Evolutionary conservation across 1,140 invertebrate species (phyloP).

Genomic region (Cryptotermes secundus): DNA sequence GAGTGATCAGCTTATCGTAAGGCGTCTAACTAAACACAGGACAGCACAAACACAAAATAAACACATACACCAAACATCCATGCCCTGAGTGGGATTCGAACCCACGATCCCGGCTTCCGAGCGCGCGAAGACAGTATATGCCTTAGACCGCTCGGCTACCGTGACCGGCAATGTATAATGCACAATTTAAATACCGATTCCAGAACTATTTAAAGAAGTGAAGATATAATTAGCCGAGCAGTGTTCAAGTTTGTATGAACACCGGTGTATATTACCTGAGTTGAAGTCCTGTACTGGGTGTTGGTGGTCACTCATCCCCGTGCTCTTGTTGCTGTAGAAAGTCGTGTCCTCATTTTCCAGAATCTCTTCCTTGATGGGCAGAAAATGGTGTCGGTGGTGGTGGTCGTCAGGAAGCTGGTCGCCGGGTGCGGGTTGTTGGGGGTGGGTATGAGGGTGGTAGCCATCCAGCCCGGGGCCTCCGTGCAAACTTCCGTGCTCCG

Average conservation of each 20-base stretch:
- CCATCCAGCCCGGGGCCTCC: background rate
- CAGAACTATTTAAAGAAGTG: too few relatives aligned
- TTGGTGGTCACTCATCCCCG: background rate
- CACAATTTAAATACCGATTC: too few relatives aligned
- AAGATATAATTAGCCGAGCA: background rate
- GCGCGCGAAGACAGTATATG: too few relatives aligned
- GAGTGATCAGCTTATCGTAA: too few relatives aligned
- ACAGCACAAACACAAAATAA: too few relatives aligned
- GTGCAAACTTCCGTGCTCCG: constrained; percentile 41
- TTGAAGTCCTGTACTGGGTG: background rate
- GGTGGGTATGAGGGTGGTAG: background rate
- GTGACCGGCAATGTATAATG: too few relatives aligned
- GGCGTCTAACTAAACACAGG: too few relatives aligned
- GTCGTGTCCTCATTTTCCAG: constrained; percentile 37
- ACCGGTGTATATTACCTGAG: background rate
- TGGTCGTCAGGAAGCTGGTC: constrained; percentile 5
- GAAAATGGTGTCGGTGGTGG: constrained; percentile 43
- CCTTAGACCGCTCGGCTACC: too few relatives aligned
- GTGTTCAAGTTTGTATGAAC: background rate
- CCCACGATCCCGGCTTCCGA: too few relatives aligned
- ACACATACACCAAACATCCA: too few relatives aligned
- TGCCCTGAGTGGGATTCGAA: too few relatives aligned
- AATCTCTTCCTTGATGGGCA: constrained; percentile 46
- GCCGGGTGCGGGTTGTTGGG: background rate
- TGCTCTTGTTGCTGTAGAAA: constrained; percentile 27